A percentile compares a stretch with the other conserved stretches of the same genome.
Conservation (phyloP, 2,113 vertebrate species). For the Aldabrachelys gigantea region DNA sequence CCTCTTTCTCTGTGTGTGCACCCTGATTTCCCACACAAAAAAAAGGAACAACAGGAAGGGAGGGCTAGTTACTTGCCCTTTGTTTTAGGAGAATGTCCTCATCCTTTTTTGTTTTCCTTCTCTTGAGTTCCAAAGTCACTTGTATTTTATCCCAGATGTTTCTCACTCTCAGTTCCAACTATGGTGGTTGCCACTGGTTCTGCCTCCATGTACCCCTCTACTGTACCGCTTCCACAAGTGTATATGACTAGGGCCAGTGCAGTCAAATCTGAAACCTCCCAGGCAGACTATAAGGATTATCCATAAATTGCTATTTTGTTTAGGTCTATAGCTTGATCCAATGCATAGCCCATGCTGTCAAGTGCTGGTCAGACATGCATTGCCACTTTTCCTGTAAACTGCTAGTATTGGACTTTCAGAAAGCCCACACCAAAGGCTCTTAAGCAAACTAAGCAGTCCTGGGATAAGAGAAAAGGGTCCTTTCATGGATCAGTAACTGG, state of each 20-base stretch:
- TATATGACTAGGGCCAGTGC: not conserved
- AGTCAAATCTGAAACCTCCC: not conserved
- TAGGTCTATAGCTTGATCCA: not conserved
- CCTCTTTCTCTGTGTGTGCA: too few relatives aligned
- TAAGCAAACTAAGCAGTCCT: too few relatives aligned
- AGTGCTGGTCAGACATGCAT: not conserved
- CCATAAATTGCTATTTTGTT: not conserved
- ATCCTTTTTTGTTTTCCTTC: not conserved
- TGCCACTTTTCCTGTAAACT: too few relatives aligned
- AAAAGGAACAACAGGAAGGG: too few relatives aligned
- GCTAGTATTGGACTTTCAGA: too few relatives aligned
- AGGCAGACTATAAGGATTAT: not conserved
- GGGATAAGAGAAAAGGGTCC: too few relatives aligned
- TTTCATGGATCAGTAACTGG: too few relatives aligned
- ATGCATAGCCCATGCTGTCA: not conserved
- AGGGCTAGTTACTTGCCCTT: too few relatives aligned
- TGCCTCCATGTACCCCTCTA: not conserved
- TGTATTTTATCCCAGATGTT: not conserved
- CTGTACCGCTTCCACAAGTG: not conserved
- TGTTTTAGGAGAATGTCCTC: not conserved
- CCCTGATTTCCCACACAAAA: too few relatives aligned
- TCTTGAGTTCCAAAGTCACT: not conserved
- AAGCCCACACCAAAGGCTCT: too few relatives aligned
- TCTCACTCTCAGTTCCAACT: not conserved
- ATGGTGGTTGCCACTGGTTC: not conserved